Percentiles rank a stretch among this genome's conserved stretches.
Conservation (phyloP, 2,888 invertebrate genomes). For the Pachymerium ferrugineum region DNA sequence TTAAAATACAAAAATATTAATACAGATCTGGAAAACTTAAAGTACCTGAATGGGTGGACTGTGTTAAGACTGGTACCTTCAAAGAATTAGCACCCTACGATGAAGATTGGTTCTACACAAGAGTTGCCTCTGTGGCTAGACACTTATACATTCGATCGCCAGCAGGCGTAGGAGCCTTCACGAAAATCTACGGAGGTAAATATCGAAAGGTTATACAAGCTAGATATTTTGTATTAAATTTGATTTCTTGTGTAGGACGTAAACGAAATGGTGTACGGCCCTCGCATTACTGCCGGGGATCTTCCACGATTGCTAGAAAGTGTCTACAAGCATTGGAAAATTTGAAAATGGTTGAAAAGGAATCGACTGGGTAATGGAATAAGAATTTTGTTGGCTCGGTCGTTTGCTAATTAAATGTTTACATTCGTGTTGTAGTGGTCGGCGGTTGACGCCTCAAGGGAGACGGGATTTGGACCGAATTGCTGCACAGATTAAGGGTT, state of each 20-base stretch:
- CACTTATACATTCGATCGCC: slow-evolving; percentile 94
- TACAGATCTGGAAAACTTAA: slow-evolving; percentile 84
- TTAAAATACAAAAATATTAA: neutral
- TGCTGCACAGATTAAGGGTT: slow-evolving; percentile 75
- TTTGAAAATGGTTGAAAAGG: slow-evolving; percentile 86
- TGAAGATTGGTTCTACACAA: slow-evolving; percentile 95
- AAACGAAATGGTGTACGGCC: slow-evolving; percentile 94
- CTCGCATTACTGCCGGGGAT: slow-evolving; percentile 88
- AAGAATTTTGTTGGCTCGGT: too few species aligned
- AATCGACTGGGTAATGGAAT: slow-evolving; percentile 58
- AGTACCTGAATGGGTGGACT: slow-evolving; percentile 96
- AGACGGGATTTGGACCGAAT: slow-evolving; percentile 96
- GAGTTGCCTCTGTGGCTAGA: slow-evolving; percentile 89
- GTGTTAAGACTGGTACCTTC: slow-evolving; percentile 87
- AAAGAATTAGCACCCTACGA: slow-evolving; percentile 98
- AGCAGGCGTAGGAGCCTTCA: slow-evolving; percentile 90
- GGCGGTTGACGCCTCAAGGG: slow-evolving; percentile 82
- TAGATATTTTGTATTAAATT: too few species aligned
- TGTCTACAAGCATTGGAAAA: slow-evolving; percentile 87
- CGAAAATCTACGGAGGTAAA: slow-evolving; percentile 87
- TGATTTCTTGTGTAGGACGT: slow-evolving; percentile 61
- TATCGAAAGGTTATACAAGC: too few species aligned
- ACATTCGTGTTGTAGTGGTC: slow-evolving; percentile 59
- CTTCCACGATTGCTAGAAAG: slow-evolving; percentile 84
- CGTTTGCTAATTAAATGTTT: too few species aligned